phyloP scores from a whole-genome alignment of 2,888 invertebrate genomes.

The Noctuana brunneofusca region DNA sequence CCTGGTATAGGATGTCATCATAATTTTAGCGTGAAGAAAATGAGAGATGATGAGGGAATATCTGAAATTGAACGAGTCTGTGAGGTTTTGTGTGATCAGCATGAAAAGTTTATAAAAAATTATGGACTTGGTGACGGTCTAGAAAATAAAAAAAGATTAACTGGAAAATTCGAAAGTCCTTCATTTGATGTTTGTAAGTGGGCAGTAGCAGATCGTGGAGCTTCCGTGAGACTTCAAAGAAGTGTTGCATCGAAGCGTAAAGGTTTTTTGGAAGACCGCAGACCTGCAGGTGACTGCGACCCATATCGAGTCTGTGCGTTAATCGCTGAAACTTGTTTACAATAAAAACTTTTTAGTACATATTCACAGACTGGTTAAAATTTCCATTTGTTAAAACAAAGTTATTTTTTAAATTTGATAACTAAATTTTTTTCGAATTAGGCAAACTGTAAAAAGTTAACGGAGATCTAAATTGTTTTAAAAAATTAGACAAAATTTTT shows the following conservation, averaged over 20 bases:
- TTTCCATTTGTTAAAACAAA: background rate
- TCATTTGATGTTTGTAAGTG: conserved; percentile 94
- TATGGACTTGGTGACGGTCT: conserved; percentile 93
- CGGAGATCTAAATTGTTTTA: background rate
- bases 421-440: conserved; percentile 10
- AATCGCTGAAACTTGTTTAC: conserved; percentile 63
- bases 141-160: conserved; percentile 96
- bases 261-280: conserved; percentile 96
- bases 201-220: conserved; percentile 95
- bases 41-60: conserved; percentile 90
- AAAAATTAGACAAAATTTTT: background rate
- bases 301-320: conserved; percentile 86
- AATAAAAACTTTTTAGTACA: conserved; percentile 4
- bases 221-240: conserved; percentile 96
- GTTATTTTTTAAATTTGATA: background rate
- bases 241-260: conserved; percentile 92
- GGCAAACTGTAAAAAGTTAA: background rate
- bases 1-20: conserved; percentile 93
- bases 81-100: conserved; percentile 81
- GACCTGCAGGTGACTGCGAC: conserved; percentile 96
- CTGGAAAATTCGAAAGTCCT: conserved; percentile 97
- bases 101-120: conserved; percentile 90
- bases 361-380: background rate
- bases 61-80: conserved; percentile 94
- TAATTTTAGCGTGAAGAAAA: conserved; percentile 93